Percentiles rank a stretch among this genome's conserved stretches.
Conservation (phyloP, 92 coral and sea anemone genomes). For the Phenganax stokvisi region DNA sequence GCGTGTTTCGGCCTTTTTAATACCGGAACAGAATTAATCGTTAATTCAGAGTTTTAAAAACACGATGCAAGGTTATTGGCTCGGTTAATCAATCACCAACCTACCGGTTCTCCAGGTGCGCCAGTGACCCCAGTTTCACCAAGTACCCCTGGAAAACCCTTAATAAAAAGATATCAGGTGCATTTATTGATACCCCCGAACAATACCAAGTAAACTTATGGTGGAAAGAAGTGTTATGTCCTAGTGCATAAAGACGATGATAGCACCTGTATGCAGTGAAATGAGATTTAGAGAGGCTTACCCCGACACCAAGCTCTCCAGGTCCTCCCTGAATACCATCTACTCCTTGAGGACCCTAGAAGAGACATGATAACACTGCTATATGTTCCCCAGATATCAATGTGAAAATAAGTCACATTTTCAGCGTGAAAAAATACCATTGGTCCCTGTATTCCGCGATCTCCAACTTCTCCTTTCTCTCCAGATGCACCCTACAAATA, state of each 20-base stretch:
- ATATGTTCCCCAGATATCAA: neutral
- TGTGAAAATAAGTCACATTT: neutral
- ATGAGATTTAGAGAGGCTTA: too few relatives aligned
- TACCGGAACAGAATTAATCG: too few relatives aligned
- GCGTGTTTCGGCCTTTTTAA: too few relatives aligned
- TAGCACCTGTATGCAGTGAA: too few relatives aligned
- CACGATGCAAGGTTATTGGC: too few relatives aligned
- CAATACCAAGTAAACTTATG: too few relatives aligned
- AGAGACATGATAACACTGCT: neutral
- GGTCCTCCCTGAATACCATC: neutral
- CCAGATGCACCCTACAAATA: slow-evolving; percentile 19
- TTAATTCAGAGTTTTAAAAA: too few relatives aligned
- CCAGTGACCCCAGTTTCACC: neutral
- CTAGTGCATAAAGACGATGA: too few relatives aligned
- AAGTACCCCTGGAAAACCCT: slow-evolving; percentile 9
- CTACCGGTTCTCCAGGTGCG: slow-evolving; percentile 1
- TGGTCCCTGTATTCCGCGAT: neutral
- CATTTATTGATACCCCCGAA: neutral
- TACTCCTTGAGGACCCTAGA: slow-evolving; percentile 1
- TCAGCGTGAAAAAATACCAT: neutral
- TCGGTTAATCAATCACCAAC: neutral
- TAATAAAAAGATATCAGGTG: neutral
- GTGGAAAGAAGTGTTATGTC: too few relatives aligned
- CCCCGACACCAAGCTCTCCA: neutral
- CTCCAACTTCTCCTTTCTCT: slow-evolving; percentile 25